phyloP scores from a whole-genome alignment of 2,797 vertebrate species.

The Lagodon rhomboides region DNA sequence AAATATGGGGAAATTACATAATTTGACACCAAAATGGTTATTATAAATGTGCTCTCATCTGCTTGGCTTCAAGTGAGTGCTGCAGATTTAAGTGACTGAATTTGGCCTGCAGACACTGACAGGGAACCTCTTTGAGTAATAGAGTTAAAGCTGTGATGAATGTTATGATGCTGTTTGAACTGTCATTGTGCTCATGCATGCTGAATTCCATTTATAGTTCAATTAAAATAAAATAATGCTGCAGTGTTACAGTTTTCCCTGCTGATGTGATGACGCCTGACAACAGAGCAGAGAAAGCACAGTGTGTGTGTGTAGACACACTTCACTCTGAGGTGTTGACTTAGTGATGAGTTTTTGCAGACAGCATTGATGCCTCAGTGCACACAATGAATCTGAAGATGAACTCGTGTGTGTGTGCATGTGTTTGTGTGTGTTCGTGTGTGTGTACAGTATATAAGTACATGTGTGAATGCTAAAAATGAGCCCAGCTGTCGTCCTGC shows the following conservation, averaged over 20 bases:
- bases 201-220: slow-evolving; percentile 6
- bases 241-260: background rate
- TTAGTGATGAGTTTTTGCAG: slow-evolving; percentile 32
- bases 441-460: slow-evolving; percentile 32
- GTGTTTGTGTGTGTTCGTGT: slow-evolving; percentile 26
- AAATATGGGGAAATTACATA: background rate
- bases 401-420: slow-evolving; percentile 1
- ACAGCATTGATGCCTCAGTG: slow-evolving; percentile 34
- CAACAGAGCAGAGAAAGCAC: background rate
- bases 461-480: slow-evolving; percentile 68
- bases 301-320: slow-evolving; percentile 5
- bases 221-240: slow-evolving; percentile 5
- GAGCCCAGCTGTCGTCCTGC: slow-evolving; percentile 74
- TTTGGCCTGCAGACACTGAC: background rate
- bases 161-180: slow-evolving; percentile 15
- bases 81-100: slow-evolving; percentile 12
- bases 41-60: background rate
- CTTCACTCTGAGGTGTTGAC: slow-evolving; percentile 37
- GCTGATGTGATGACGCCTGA: slow-evolving; percentile 26
- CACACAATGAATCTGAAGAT: slow-evolving; percentile 22
- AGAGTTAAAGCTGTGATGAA: background rate
- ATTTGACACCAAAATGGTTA: background rate
- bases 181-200: background rate
- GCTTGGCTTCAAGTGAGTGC: background rate
- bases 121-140: background rate